Evolutionary conservation across 2,888 invertebrate genomes (phyloP), one percentile per base, ranked within the genome.

Genomic region (Pristionchus exspectatus): DNA sequence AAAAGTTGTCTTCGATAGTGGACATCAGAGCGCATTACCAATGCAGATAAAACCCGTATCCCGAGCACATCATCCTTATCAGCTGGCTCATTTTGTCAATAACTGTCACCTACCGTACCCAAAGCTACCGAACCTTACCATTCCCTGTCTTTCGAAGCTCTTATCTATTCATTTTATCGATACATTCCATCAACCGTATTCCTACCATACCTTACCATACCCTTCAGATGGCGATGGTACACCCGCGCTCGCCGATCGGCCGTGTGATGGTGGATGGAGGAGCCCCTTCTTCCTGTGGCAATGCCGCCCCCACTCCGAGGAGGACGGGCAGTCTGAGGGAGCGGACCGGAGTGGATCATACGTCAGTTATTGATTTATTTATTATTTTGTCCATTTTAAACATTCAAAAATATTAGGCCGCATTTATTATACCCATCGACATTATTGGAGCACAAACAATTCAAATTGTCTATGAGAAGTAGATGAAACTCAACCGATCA

Each of bases 291-390:
- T 5, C 50, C 44, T 44, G n/a, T 81, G 50, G 30, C 30, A 27
- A 21, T n/a, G 27, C 66, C n/a, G 50, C 87, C 30, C 56, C 54
- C 16, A 74, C 56, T 1, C 87, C 87, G 27, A 72, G 89, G 10
- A 16, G 89, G 18, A 81, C 81, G 10, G 89, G 89, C 56, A 94
- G 94, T 91, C 91, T 95, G 24, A 92, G 95, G 10, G 94, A 95
- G 88, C 90, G 95, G 24, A 95, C 95, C 16, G 95, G 95, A 14
- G 94, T 95, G 24, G 95, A 95, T 88, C 94, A 95, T 90, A 92
- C 50, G 89, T 89, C 5, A 50, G 44, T 50, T 9, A 50, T 50
- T 50, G 5, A 50, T 50, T 38, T 3, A 50, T 50, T 50, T 7
- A 7, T 50, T 50, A 7, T 38, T 38, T 38, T 38, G 38, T 38